Evolutionary conservation across 2,113 vertebrate genomes (phyloP), one percentile per base, ranked within the genome.

Genomic region (Centrocercus urophasianus): DNA sequence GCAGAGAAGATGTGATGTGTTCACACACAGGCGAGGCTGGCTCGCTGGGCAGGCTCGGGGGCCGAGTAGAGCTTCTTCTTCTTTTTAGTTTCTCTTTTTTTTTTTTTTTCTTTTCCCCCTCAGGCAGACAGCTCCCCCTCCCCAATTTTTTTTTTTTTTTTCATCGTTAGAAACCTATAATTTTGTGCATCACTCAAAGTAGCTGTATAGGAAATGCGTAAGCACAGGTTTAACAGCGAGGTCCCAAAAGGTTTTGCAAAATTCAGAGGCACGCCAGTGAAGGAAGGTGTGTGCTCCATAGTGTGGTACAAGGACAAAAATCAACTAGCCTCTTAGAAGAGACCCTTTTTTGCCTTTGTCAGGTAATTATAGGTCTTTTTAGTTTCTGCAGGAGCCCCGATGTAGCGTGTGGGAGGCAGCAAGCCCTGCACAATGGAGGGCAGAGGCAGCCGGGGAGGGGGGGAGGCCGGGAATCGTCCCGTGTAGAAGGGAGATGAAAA

Each of bases 351-450:
- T 97, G 96, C 94, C 93, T 97, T 98, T 98, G 98, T 98, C 98
- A 98, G 98, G 98, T 98, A 98, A 98, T 98, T 96, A 97, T 91
- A 96, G 96, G 96, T 95, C 97, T 96, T 98, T 98, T 97, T 92
- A 96, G 96, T 97, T 97, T 96, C 95, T 98, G 95, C 96, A 96
- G 96, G 93, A 96, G 91, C 74, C 95, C 78, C 97, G 95, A 87
- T 98, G 97, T 98, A 96, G 79, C 76, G 95, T 88, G 97, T 98
- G 98, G 98, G 98, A 98, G 98, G 98, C 86, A 98, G 98, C 97
- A 98, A 97, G 96, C 90, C 89, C 87, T 72, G 72, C 85, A 97
- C 98, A 98, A 97, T 97, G 96, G 96, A 92, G 93, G 73, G 78
- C 87, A 94, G 94, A 93, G 90, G 91, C 83, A 79, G 65, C 93